These are phyloP conservation scores for Caenorhabditis brenneri DNA, from an alignment of 1,140 invertebrate species.

Conservation along the genomic window DNA sequence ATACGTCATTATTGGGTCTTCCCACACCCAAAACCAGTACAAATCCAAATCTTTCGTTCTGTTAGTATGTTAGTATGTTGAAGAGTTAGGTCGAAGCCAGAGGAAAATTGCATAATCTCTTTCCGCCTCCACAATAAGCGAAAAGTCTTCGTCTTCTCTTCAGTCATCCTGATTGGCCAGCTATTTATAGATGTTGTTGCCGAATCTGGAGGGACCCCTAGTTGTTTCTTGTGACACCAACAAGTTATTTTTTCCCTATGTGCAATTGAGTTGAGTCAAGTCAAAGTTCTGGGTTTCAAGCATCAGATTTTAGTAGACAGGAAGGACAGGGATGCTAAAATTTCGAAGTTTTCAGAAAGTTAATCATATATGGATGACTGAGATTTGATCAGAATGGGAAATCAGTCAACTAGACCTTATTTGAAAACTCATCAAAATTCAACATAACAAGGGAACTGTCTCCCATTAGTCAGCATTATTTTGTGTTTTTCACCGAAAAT, in stretches of 20 bases:
- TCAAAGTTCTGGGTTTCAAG: neutral
- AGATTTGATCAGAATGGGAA: conserved; percentile 3
- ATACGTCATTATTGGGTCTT: neutral
- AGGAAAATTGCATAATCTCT: conserved; percentile 43
- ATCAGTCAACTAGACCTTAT: neutral
- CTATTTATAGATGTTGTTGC: conserved; percentile 26
- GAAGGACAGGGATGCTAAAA: neutral
- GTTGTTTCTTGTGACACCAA: neutral
- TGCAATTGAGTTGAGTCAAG: no score
- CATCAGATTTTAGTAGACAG: neutral
- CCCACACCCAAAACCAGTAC: neutral
- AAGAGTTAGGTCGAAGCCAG: neutral
- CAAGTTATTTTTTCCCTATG: neutral
- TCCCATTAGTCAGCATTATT: no score
- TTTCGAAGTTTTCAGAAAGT: neutral
- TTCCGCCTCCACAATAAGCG: conserved; percentile 23
- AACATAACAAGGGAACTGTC: neutral
- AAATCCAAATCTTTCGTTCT: neutral
- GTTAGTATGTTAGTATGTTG: conserved; percentile 21
- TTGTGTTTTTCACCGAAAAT: no score
- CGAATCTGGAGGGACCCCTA: neutral
- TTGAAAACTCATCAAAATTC: neutral
- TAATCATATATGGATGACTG: neutral
- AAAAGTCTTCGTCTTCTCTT: neutral
- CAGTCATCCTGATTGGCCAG: conserved; percentile 6